Conservation (phyloP, 1,140 invertebrate genomes). For the Agraylea sexmaculata region DNA sequence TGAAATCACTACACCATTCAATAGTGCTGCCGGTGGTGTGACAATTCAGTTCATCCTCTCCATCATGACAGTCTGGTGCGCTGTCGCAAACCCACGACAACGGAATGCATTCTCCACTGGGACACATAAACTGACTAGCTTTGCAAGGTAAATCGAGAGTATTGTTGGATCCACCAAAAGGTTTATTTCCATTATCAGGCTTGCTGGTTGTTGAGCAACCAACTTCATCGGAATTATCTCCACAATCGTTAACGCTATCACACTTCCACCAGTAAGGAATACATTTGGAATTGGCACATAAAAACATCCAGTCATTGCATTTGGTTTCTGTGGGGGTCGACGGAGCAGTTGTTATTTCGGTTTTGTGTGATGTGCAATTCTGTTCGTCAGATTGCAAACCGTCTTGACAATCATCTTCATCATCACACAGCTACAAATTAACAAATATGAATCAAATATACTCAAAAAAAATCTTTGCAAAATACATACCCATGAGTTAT, state of each 20-base stretch:
- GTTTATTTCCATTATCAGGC: too few species aligned
- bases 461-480: conserved; percentile 1
- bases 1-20: conserved; percentile 47
- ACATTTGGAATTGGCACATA: conserved; percentile 61
- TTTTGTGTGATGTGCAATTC: conserved; percentile 46
- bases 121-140: conserved; percentile 19
- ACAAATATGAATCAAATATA: conserved; percentile 2
- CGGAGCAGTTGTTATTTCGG: conserved; percentile 23
- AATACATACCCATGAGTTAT: conserved; percentile 31
- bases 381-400: conserved; percentile 55
- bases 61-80: conserved; percentile 53
- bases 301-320: conserved; percentile 68
- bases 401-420: conserved; percentile 54
- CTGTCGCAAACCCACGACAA: conserved; percentile 71
- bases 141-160: conserved; percentile 22
- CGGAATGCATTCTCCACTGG: conserved; percentile 56
- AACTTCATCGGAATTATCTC: conserved; percentile 64
- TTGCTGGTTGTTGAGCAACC: conserved; percentile 47
- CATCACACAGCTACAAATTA: conserved; percentile 50
- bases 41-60: conserved; percentile 58
- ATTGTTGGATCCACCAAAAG: too few species aligned
- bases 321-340: conserved; percentile 27
- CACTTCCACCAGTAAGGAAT: conserved; percentile 75
- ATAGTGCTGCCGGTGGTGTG: conserved; percentile 41
- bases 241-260: conserved; percentile 56